Conservation (phyloP, 2,113 vertebrate genomes). For the Rostratula benghalensis region DNA sequence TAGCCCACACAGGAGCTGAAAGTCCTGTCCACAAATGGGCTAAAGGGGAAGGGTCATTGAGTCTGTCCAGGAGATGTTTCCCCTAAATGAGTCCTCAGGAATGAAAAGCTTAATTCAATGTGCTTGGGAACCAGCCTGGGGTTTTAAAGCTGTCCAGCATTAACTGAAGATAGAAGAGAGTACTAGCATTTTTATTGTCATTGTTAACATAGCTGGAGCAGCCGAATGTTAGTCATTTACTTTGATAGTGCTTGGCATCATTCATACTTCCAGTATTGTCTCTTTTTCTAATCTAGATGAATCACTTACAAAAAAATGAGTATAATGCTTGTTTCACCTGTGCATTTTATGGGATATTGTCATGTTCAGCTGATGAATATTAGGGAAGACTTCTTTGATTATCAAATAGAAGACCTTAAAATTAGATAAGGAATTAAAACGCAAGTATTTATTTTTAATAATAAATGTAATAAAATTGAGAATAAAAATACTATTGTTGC, state of each 20-base stretch:
- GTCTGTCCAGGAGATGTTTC: not conserved
- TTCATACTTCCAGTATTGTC: not conserved
- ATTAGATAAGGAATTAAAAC: not conserved
- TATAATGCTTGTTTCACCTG: not conserved
- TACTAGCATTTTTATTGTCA: not conserved
- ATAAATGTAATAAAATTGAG: not conserved
- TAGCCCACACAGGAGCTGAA: not conserved
- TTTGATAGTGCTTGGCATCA: not conserved
- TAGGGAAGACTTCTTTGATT: not conserved
- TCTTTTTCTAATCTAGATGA: not conserved
- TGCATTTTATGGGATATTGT: not conserved
- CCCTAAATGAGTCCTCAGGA: not conserved
- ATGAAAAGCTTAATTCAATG: not conserved
- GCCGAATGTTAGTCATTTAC: not conserved
- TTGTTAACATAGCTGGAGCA: not conserved
- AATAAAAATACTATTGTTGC: conserved; percentile 36
- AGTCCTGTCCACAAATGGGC: not conserved
- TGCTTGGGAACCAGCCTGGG: not conserved
- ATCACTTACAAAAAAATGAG: not conserved
- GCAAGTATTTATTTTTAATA: not conserved
- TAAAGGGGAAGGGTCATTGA: not conserved
- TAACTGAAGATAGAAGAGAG: not conserved
- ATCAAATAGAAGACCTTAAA: not conserved
- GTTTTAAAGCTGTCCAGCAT: not conserved
- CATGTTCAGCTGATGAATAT: not conserved